Evolutionary conservation across 2,113 vertebrate genomes (phyloP).

Genomic region (Oxyura jamaicensis): DNA sequence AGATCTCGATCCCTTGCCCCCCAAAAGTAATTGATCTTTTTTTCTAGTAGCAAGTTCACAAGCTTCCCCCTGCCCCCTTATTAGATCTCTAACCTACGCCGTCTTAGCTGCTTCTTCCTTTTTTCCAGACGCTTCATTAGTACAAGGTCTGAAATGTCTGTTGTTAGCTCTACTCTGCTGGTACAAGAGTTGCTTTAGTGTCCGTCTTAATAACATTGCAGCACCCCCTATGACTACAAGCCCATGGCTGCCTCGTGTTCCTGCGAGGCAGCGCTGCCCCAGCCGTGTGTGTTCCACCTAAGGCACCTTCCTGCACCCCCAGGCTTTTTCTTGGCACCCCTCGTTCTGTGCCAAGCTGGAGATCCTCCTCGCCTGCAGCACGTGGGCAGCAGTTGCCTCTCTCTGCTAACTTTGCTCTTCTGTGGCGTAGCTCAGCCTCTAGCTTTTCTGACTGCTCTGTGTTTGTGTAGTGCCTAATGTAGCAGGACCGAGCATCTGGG

Average conservation of each 20-base stretch:
- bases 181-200: not conserved
- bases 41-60: not conserved
- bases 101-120: not conserved
- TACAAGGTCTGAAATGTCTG: not conserved
- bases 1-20: not conserved
- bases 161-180: not conserved
- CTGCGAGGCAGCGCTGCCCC: not conserved
- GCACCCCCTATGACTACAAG: accelerated
- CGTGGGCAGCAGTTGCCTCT: not conserved
- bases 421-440: not conserved
- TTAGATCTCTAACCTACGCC: not conserved
- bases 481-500: not conserved
- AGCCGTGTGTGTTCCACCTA: not conserved
- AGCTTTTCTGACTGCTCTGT: not conserved
- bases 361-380: not conserved
- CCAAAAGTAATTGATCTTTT: not conserved
- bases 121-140: not conserved
- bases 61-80: too few species aligned
- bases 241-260: accelerated
- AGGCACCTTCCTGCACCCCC: not conserved
- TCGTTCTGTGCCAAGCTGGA: not conserved
- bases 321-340: accelerated
- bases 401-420: not conserved
- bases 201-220: not conserved
- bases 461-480: not conserved